Conservation (phyloP, 1,140 invertebrate genomes). For the Drosophila biarmipes region DNA sequence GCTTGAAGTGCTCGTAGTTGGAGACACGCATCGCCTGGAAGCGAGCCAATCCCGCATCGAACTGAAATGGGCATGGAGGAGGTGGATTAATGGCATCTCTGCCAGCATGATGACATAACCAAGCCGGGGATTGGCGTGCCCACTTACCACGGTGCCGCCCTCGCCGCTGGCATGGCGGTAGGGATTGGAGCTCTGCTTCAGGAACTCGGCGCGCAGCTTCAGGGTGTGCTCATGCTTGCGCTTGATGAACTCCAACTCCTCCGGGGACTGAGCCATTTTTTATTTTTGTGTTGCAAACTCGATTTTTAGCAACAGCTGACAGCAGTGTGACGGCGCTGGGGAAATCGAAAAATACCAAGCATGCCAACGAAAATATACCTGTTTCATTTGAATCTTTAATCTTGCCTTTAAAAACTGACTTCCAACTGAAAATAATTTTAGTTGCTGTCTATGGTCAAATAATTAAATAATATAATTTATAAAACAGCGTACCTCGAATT, state of each 20-base stretch:
- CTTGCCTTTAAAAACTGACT: neutral
- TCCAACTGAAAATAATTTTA: neutral
- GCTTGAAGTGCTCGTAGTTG: constrained; percentile 88
- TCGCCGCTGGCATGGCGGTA: constrained; percentile 85
- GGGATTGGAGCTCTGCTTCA: constrained; percentile 89
- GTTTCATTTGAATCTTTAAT: neutral
- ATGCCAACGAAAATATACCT: constrained; percentile 1
- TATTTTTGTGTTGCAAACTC: constrained; percentile 31
- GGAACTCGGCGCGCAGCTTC: constrained; percentile 86
- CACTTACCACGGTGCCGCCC: constrained; percentile 87
- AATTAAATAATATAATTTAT: too few species aligned
- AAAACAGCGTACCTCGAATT: too few species aligned
- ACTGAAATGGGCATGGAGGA: constrained; percentile 85
- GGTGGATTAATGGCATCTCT: constrained; percentile 18
- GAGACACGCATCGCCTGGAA: constrained; percentile 88
- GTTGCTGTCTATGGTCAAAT: too few species aligned
- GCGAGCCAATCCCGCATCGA: constrained; percentile 90
- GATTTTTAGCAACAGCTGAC: constrained; percentile 56
- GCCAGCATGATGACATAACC: constrained; percentile 82
- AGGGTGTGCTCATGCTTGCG: constrained; percentile 78
- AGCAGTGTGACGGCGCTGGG: constrained; percentile 15
- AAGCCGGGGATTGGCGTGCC: constrained; percentile 14
- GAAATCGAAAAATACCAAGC: neutral
- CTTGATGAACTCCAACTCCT: constrained; percentile 63
- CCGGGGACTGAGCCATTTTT: constrained; percentile 59